These are phyloP conservation scores for Tetanocera ferruginea DNA, from an alignment of 2,888 invertebrate species.

Conservation along the genomic window DNA sequence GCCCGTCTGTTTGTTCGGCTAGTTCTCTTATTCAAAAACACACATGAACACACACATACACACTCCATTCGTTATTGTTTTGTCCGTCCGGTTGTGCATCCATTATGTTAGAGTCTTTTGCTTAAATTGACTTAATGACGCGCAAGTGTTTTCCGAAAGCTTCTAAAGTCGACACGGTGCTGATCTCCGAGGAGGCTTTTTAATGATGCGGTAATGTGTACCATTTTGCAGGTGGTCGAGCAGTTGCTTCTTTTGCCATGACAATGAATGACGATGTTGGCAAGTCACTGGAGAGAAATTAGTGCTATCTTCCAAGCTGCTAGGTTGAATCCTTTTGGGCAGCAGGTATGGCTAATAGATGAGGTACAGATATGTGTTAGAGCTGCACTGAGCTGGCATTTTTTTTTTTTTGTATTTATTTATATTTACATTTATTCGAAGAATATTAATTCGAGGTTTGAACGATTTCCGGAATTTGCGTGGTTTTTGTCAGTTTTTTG, in stretches of 20 bases:
- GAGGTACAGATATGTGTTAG: too few relatives aligned
- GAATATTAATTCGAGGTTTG: too few relatives aligned
- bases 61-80: background rate
- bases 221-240: slow-evolving; percentile 4
- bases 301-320: background rate
- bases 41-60: background rate
- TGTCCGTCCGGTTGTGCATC: background rate
- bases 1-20: background rate
- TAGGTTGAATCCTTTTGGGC: too few relatives aligned
- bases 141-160: slow-evolving; percentile 45
- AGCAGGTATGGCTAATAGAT: too few relatives aligned
- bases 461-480: too few relatives aligned
- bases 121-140: slow-evolving; percentile 65
- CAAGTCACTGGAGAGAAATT: background rate
- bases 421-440: too few relatives aligned
- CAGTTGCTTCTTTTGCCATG: background rate
- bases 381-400: too few relatives aligned
- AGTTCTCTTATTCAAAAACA: background rate
- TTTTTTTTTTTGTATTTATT: too few relatives aligned
- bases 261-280: background rate
- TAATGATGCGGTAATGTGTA: slow-evolving; percentile 21
- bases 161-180: background rate
- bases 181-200: background rate
- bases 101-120: slow-evolving; percentile 34
- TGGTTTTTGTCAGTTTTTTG: too few relatives aligned